Conservation (phyloP, 2,888 invertebrate species). For the Clostera curtula region DNA sequence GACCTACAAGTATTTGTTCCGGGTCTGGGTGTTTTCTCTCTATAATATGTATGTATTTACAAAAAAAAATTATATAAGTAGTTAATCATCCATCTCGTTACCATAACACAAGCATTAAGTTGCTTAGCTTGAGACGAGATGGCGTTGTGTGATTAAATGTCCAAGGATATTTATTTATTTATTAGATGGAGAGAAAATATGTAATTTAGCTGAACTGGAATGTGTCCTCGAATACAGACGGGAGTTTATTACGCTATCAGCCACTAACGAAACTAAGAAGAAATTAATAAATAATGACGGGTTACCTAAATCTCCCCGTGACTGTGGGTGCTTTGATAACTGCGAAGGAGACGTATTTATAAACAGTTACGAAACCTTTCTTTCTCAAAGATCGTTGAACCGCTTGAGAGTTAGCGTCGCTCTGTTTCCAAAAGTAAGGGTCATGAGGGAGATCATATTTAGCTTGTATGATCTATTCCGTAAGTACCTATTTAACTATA, state of each 20-base stretch:
- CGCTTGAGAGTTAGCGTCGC: slow-evolving; percentile 68
- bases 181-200: slow-evolving; percentile 51
- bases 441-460: slow-evolving; percentile 80
- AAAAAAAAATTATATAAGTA: too few relatives aligned
- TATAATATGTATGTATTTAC: too few relatives aligned
- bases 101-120: too few relatives aligned
- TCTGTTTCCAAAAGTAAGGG: slow-evolving; percentile 80
- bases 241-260: slow-evolving; percentile 44
- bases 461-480: slow-evolving; percentile 82
- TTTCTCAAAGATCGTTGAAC: slow-evolving; percentile 28
- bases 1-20: too few relatives aligned
- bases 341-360: slow-evolving; percentile 53
- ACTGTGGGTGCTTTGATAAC: slow-evolving; percentile 50
- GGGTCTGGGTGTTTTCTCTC: too few relatives aligned
- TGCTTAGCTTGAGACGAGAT: too few relatives aligned
- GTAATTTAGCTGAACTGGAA: slow-evolving; percentile 43
- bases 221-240: slow-evolving; percentile 46
- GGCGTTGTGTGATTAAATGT: too few relatives aligned
- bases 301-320: slow-evolving; percentile 40
- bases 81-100: too few relatives aligned
- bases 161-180: slow-evolving; percentile 6
- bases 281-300: slow-evolving; percentile 22
- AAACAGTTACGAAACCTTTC: slow-evolving; percentile 41
- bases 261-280: slow-evolving; percentile 30
- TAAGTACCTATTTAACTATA: slow-evolving; percentile 40